A percentile compares a stretch with the other conserved stretches of the same genome.
These are phyloP conservation scores for Zeuzera pyrina DNA, from an alignment of 2,888 invertebrate genomes.

Conservation along the genomic window DNA sequence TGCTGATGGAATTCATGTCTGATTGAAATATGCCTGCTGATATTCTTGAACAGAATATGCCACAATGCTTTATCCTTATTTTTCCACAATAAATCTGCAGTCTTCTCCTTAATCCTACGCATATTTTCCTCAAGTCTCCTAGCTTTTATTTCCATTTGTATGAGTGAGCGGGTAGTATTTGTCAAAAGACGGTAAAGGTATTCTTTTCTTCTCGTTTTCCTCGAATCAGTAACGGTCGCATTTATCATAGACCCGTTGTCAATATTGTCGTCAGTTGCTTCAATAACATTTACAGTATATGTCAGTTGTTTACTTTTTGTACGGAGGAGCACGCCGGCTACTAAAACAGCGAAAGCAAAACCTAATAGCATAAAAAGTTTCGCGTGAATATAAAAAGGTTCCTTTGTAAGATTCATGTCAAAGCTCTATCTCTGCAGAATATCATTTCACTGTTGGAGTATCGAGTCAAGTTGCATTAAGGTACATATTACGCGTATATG, in stretches of 20 bases:
- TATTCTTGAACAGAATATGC: constrained; percentile 70
- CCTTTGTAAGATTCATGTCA: constrained; percentile 62
- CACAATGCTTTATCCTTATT: constrained; percentile 69
- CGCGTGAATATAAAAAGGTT: constrained; percentile 51
- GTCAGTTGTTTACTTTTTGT: constrained; percentile 36
- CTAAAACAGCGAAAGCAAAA: constrained; percentile 42
- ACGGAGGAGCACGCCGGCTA: constrained; percentile 48
- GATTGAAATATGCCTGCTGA: constrained; percentile 66
- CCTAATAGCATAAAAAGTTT: constrained; percentile 50
- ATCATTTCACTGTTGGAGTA: constrained; percentile 30
- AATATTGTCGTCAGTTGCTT: constrained; percentile 31
- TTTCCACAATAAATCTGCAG: constrained; percentile 71
- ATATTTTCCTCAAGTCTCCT: constrained; percentile 72
- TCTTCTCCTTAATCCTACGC: constrained; percentile 71
- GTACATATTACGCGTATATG: constrained; percentile 5
- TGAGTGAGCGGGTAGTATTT: constrained; percentile 71
- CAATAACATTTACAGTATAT: constrained; percentile 22
- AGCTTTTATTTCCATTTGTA: constrained; percentile 74
- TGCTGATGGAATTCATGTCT: constrained; percentile 68
- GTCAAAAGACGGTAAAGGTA: constrained; percentile 69
- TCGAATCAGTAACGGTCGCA: constrained; percentile 43
- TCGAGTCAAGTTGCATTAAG: constrained; percentile 35
- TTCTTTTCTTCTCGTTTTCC: constrained; percentile 62
- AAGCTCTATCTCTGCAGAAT: constrained; percentile 18
- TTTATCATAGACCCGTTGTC: constrained; percentile 52